These are phyloP conservation scores for Vulpes vulpes DNA, from an alignment of 2,113 vertebrate genomes.

Conservation along the genomic window DNA sequence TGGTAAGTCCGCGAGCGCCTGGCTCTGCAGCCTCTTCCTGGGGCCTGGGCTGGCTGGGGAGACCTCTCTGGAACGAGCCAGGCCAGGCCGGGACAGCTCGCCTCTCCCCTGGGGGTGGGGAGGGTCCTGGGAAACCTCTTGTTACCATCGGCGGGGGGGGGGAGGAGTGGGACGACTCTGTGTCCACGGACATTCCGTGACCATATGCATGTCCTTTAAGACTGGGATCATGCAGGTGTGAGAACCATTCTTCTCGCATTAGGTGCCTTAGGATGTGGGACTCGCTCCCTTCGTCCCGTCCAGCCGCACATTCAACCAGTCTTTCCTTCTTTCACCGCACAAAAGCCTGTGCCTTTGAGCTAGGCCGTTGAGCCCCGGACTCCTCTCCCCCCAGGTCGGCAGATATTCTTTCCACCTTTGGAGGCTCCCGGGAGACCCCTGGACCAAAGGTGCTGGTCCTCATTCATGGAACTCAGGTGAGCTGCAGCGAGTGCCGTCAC, in stretches of 20 bases:
- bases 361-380: background rate
- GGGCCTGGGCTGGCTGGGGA: background rate
- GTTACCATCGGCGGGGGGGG: no score
- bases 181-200: background rate
- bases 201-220: background rate
- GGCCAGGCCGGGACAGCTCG: background rate
- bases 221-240: background rate
- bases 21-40: background rate
- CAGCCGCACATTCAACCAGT: background rate
- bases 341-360: background rate
- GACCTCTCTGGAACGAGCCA: background rate
- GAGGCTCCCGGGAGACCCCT: accelerated
- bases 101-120: background rate
- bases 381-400: background rate
- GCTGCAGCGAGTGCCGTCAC: background rate
- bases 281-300: background rate
- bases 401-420: background rate
- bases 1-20: slow-evolving; percentile 54
- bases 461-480: slow-evolving; percentile 41
- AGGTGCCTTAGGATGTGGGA: accelerated
- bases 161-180: background rate
- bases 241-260: background rate
- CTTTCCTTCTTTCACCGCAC: background rate
- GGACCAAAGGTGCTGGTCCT: background rate
- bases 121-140: slow-evolving; percentile 20